phyloP scores from a whole-genome alignment of 1,140 invertebrate species.

The Bombyx mandarina region DNA sequence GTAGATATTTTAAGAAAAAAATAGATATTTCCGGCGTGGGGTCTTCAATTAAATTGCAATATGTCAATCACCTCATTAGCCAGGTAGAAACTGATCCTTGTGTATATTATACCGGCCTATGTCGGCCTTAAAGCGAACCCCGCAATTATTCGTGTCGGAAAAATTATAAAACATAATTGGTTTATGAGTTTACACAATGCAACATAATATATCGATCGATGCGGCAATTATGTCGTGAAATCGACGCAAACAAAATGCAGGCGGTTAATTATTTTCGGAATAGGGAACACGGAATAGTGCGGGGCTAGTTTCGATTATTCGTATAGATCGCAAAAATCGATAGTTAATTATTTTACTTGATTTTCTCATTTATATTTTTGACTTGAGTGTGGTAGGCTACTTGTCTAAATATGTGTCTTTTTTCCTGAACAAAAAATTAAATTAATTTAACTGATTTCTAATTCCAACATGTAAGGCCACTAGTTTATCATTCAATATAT shows the following conservation, averaged over 20 bases:
- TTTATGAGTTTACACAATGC: slow-evolving; percentile 61
- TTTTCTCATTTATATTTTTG: too few relatives aligned
- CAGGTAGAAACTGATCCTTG: slow-evolving; percentile 34
- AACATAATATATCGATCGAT: slow-evolving; percentile 30
- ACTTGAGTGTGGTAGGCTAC: too few relatives aligned
- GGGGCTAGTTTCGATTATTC: neutral
- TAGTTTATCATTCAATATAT: too few relatives aligned
- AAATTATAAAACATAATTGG: slow-evolving; percentile 55
- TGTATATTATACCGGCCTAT: slow-evolving; percentile 13
- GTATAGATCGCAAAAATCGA: too few relatives aligned
- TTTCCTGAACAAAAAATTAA: too few relatives aligned
- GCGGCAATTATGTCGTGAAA: slow-evolving; percentile 51
- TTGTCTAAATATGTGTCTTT: too few relatives aligned
- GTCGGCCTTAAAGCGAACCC: slow-evolving; percentile 19
- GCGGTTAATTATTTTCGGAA: slow-evolving; percentile 36
- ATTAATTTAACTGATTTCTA: too few relatives aligned
- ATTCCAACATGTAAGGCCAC: too few relatives aligned
- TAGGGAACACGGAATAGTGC: slow-evolving; percentile 15
- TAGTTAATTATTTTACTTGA: too few relatives aligned
- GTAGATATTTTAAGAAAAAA: too few relatives aligned
- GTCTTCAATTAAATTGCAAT: slow-evolving; percentile 22
- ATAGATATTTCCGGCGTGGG: slow-evolving; percentile 10
- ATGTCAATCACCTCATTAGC: slow-evolving; percentile 62
- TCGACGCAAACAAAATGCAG: slow-evolving; percentile 44
- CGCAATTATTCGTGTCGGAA: slow-evolving; percentile 33